Base-by-base conservation (phyloP, 1,140 invertebrate genomes). In the Muscidifurax raptorellus region DNA sequence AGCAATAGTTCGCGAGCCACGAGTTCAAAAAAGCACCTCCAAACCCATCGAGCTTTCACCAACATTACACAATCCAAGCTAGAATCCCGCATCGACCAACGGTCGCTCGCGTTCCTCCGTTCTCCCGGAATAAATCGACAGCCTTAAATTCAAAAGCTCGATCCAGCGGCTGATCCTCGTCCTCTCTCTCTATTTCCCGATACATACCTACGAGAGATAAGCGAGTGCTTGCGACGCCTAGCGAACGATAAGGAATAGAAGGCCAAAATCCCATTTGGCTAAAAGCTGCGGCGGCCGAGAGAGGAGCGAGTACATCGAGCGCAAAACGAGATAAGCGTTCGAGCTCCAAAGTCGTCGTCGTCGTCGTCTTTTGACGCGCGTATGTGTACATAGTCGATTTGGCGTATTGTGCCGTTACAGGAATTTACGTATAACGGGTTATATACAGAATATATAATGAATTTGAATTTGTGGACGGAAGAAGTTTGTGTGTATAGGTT, bases 151-250 rank as follows among this genome's bases (percentile, higher is more conserved):
- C 52, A 59, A 59, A 59, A 59, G 52, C 52, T 59, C 52, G 22
- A 47, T 47, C 44, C 44, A 47, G 9, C 15, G 44, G 44, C 15
- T 47, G 44, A 47, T 47, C 44, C 44, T 47, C 44, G 44, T 9
- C 5, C 36, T 9, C 36, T 40, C 36, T 40, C 52, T 59, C 52
- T 59, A 59, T 59, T 59, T 59, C 52, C 52, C 52, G 52, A 22
- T 59, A n/a, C 52, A 59, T 59, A 59, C 18, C 75, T 52, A 77
- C 28, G 52, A 22, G 75, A 77, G 40, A 77, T 59, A 77, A 77
- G 47, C 44, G 52, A 18, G 18, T n/a, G 18, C 52, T 59, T n/a
- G 52, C 52, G 22, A 22, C 18, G 52, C 22, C 52, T 59, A 18
- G 22, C 22, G 18, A 59, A 7, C 52, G 52, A 59, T 59, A 59